Conservation (phyloP, 1,140 invertebrate species). For the Drosophila grimshawi region DNA sequence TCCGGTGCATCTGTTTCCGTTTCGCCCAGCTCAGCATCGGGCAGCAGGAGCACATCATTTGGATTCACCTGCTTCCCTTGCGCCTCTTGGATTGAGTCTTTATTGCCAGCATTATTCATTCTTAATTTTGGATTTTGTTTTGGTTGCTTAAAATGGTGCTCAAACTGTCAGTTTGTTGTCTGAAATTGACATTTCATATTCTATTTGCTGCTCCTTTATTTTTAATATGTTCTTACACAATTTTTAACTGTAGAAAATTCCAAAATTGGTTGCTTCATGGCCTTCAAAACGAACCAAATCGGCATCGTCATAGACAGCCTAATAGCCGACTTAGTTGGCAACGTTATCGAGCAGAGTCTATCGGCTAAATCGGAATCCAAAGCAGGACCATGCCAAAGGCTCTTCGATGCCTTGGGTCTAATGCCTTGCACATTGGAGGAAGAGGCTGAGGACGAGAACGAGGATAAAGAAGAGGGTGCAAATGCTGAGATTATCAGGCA, state of each 20-base stretch:
- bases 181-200: conserved; percentile 16
- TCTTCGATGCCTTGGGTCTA: conserved; percentile 59
- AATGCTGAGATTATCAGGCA: background rate
- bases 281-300: conserved; percentile 51
- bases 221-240: conserved; percentile 33
- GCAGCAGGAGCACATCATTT: conserved; percentile 41
- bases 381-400: conserved; percentile 51
- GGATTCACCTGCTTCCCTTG: background rate
- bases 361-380: background rate
- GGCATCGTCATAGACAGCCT: conserved; percentile 51
- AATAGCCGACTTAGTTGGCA: conserved; percentile 60
- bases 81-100: background rate
- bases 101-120: conserved; percentile 29
- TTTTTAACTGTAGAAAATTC: conserved; percentile 36
- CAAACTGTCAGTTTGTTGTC: background rate
- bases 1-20: conserved; percentile 51
- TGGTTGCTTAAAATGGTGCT: background rate
- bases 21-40: conserved; percentile 49
- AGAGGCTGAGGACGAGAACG: conserved; percentile 1
- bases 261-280: conserved; percentile 60
- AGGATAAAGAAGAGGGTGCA: background rate
- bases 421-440: conserved; percentile 20
- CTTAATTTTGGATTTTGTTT: conserved; percentile 31
- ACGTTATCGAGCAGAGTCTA: conserved; percentile 47
- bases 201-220: background rate